These are phyloP conservation scores for Axea sp. DNA, from an alignment of 2,888 invertebrate species.

Conservation along the genomic window DNA sequence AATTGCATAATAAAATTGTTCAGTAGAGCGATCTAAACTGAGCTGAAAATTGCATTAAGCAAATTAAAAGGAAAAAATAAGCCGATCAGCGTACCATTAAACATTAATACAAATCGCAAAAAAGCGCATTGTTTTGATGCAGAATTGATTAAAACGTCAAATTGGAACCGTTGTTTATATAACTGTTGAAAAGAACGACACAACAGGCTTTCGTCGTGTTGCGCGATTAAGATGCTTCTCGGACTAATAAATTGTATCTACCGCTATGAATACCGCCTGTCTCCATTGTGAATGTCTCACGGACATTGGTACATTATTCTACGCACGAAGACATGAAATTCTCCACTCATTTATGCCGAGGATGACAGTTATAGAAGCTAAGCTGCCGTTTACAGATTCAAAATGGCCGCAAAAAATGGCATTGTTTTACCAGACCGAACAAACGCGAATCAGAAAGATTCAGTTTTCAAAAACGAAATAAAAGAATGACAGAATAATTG, in stretches of 20 bases:
- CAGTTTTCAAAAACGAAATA: too few relatives aligned
- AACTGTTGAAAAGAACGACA: slow-evolving; percentile 47
- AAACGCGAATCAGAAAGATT: too few relatives aligned
- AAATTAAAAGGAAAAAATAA: too few relatives aligned
- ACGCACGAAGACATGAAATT: slow-evolving; percentile 63
- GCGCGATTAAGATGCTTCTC: slow-evolving; percentile 60
- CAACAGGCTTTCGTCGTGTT: slow-evolving; percentile 42
- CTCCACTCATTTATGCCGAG: slow-evolving; percentile 60
- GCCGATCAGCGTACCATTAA: too few relatives aligned
- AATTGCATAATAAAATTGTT: too few relatives aligned
- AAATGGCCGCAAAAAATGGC: slow-evolving; percentile 55
- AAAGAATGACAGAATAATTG: too few relatives aligned
- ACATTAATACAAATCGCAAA: slow-evolving; percentile 8
- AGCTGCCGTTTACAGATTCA: slow-evolving; percentile 60
- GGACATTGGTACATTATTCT: slow-evolving; percentile 62
- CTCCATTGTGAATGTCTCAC: slow-evolving; percentile 60
- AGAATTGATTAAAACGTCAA: slow-evolving; percentile 58
- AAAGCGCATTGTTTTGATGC: slow-evolving; percentile 31
- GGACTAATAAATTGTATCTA: slow-evolving; percentile 62
- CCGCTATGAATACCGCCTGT: slow-evolving; percentile 60
- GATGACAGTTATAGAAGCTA: slow-evolving; percentile 60
- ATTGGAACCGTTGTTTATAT: slow-evolving; percentile 55
- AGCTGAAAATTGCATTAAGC: too few relatives aligned
- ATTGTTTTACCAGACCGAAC: slow-evolving; percentile 43
- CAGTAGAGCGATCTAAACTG: too few relatives aligned